Conservation (phyloP, 2,888 invertebrate species). For the Scaptomyza reducta region DNA sequence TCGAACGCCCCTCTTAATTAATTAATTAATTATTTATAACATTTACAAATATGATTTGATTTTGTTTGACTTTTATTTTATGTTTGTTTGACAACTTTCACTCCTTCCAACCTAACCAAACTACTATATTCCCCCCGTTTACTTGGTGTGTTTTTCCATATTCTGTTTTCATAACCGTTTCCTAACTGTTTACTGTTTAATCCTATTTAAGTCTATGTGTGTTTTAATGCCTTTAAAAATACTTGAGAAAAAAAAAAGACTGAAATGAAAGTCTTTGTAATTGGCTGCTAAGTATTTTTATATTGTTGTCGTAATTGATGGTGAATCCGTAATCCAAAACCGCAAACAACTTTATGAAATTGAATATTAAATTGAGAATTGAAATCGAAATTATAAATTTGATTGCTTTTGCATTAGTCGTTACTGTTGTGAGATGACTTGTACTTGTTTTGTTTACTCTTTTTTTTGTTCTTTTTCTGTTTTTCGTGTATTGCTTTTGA, state of each 20-base stretch:
- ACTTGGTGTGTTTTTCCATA: slow-evolving; percentile 39
- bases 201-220: slow-evolving; percentile 54
- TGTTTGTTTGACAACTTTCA: slow-evolving; percentile 25
- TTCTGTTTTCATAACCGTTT: slow-evolving; percentile 46
- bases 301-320: slow-evolving; percentile 75
- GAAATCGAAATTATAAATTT: slow-evolving; percentile 58
- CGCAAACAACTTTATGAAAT: slow-evolving; percentile 51
- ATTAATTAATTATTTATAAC: slow-evolving; percentile 20
- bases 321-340: slow-evolving; percentile 44
- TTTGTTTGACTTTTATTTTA: slow-evolving; percentile 1
- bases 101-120: slow-evolving; percentile 25
- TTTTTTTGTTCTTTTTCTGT: slow-evolving; percentile 16
- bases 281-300: slow-evolving; percentile 60
- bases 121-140: slow-evolving; percentile 22
- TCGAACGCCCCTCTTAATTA: slow-evolving; percentile 16
- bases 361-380: slow-evolving; percentile 40
- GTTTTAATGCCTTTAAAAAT: slow-evolving; percentile 48
- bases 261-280: slow-evolving; percentile 21
- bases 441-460: slow-evolving; percentile 38
- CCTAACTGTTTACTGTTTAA: slow-evolving; percentile 59
- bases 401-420: slow-evolving; percentile 80
- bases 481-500: slow-evolving; percentile 73
- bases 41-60: not conserved
- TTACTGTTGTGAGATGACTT: slow-evolving; percentile 72
- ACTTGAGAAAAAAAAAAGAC: slow-evolving; percentile 22